Evolutionary conservation across 2,888 invertebrate species (phyloP), one percentile per base, ranked within the genome.

Genomic region (Andricus curvator): DNA sequence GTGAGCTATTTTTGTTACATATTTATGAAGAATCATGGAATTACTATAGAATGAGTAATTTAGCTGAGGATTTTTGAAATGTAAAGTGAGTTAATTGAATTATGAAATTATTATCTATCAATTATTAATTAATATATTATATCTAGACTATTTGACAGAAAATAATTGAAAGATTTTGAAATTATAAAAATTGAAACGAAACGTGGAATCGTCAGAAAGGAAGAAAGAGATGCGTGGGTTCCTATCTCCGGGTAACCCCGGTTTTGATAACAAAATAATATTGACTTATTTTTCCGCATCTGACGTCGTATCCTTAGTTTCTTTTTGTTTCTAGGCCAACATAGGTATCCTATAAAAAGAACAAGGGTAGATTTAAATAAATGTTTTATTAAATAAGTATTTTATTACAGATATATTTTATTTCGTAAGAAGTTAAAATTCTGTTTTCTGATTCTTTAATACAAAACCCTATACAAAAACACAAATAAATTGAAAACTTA

Each of bases 171-270:
- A 56, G 33, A 56, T 56, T 56, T 15, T 33, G 11, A 33, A 33
- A 56, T 37, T n/a, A 56, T n/a, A n/a, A 56, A 56, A 74, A n/a
- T 37, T n/a, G 33, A 51, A 74, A 33, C n/a, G 70, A 70, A 70
- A 70, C 48, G 74, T 56, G n/a, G 33, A 74, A 74, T 33, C 56
- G 48, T 74, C 74, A 74, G 25, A 48, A 76, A 83, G 83, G 83
- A 83, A 83, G 82, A 81, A 83, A 81, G 83, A 83, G 76, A 51
- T 68, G 82, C 79, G 83, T 83, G 83, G 83, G 83, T 82, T 65
- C 79, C 82, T 84, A 84, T 84, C 84, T 68, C 67, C 56, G 64
- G 79, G 77, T 79, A 82, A 80, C 81, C 80, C 81, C 81, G 84
- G 81, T 81, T 65, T 62, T 68, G 82, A 83, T 83, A 82, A 78